phyloP scores from a whole-genome alignment of 1,140 invertebrate genomes.

The Ridgeia piscesae region DNA sequence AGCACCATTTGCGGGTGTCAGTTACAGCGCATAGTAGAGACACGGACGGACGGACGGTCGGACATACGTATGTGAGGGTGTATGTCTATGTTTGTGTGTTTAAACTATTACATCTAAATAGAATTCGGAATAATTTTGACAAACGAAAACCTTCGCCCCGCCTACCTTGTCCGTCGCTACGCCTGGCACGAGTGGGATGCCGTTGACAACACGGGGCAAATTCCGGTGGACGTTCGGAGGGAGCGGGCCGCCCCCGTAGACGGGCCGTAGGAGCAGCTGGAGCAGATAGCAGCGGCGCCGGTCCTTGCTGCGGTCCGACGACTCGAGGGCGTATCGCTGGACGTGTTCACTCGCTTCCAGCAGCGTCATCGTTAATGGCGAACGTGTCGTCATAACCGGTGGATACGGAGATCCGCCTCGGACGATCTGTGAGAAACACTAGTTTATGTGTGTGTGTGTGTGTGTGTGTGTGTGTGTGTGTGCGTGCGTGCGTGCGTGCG shows the following conservation, averaged over 20 bases:
- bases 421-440: not conserved
- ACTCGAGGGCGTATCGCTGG: not conserved
- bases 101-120: too few relatives aligned
- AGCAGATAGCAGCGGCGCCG: not conserved
- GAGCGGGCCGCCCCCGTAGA: not conserved
- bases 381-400: not conserved
- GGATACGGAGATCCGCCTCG: not conserved
- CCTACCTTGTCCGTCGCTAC: not conserved
- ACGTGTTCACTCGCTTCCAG: conserved; percentile 11
- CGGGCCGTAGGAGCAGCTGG: not conserved
- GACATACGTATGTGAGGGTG: not conserved
- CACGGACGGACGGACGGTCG: not conserved
- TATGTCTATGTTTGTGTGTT: too few relatives aligned
- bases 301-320: not conserved
- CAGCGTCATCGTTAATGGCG: conserved; percentile 10
- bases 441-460: too few relatives aligned
- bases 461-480: too few relatives aligned
- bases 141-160: too few relatives aligned
- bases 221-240: not conserved
- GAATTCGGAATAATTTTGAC: too few relatives aligned
- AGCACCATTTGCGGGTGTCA: too few relatives aligned
- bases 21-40: not conserved
- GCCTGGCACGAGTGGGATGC: not conserved
- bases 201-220: conserved; percentile 7
- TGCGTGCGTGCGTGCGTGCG: too few relatives aligned